A percentile compares a stretch with the other conserved stretches of the same genome.
Evolutionary conservation across 1,140 invertebrate species (phyloP).

Genomic region (Brachionus koreanus): DNA sequence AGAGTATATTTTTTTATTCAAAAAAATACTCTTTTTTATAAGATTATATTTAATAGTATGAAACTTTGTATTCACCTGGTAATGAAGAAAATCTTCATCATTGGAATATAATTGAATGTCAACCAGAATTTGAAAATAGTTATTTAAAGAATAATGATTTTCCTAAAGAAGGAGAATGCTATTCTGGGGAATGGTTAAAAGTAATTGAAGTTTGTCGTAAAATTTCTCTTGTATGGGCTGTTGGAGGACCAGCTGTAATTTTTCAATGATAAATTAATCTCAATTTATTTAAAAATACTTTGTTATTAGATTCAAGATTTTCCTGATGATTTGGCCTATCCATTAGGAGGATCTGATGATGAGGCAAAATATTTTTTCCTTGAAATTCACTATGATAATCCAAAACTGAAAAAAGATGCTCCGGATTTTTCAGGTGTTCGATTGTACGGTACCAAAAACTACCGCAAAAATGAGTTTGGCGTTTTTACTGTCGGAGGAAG

Average conservation of each 20-base stretch:
- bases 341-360: background rate
- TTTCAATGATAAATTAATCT: background rate
- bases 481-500: background rate
- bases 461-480: slow-evolving; percentile 27
- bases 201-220: background rate
- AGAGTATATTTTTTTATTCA: slow-evolving; percentile 4
- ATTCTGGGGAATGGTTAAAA: background rate
- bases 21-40: background rate
- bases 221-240: background rate
- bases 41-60: background rate
- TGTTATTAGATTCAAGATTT: slow-evolving; percentile 27
- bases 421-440: background rate
- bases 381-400: slow-evolving; percentile 43
- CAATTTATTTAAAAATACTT: background rate
- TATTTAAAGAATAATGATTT: slow-evolving; percentile 2
- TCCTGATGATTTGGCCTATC: slow-evolving; percentile 28
- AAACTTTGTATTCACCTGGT: slow-evolving; percentile 1
- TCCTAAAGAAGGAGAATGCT: background rate
- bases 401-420: background rate
- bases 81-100: slow-evolving; percentile 20
- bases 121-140: background rate
- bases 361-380: slow-evolving; percentile 31
- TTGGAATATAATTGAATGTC: background rate
- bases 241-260: slow-evolving; percentile 9
- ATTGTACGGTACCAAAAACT: slow-evolving; percentile 27